These are phyloP conservation scores for Verasper variegatus DNA, from an alignment of 2,113 vertebrate species.

Conservation along the genomic window DNA sequence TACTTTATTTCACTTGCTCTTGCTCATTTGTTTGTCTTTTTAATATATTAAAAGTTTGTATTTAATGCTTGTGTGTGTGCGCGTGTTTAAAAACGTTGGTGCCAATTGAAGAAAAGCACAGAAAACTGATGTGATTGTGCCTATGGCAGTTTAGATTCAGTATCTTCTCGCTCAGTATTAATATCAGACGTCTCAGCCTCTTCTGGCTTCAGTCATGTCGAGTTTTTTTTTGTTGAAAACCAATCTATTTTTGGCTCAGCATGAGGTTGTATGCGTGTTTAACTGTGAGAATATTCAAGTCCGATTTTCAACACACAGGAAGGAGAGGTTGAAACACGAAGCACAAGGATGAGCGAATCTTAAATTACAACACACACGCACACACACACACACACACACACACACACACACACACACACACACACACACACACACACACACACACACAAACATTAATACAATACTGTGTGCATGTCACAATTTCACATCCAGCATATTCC, in stretches of 20 bases:
- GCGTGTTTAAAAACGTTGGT: not conserved
- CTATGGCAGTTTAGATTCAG: too few relatives aligned
- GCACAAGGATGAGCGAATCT: too few relatives aligned
- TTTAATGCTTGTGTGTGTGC: not conserved
- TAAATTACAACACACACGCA: too few relatives aligned
- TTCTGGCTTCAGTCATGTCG: conserved; percentile 8
- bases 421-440: too few relatives aligned
- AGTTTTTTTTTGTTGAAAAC: not conserved
- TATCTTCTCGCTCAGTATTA: too few relatives aligned
- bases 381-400: too few relatives aligned
- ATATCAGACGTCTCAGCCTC: not conserved
- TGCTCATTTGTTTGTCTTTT: not conserved
- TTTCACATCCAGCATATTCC: too few relatives aligned
- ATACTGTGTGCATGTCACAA: too few relatives aligned
- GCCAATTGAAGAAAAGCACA: not conserved
- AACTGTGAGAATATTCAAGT: conserved; percentile 5
- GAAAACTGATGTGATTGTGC: too few relatives aligned
- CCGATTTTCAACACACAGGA: not conserved
- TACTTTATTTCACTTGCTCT: not conserved
- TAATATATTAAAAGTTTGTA: not conserved
- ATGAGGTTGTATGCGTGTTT: conserved; percentile 1
- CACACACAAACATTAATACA: too few relatives aligned
- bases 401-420: too few relatives aligned
- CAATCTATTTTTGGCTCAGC: conserved; percentile 19
- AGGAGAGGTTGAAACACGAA: too few relatives aligned